These are phyloP conservation scores for Caenorhabditis sp. DNA, from an alignment of 2,888 invertebrate genomes.

Conservation along the genomic window DNA sequence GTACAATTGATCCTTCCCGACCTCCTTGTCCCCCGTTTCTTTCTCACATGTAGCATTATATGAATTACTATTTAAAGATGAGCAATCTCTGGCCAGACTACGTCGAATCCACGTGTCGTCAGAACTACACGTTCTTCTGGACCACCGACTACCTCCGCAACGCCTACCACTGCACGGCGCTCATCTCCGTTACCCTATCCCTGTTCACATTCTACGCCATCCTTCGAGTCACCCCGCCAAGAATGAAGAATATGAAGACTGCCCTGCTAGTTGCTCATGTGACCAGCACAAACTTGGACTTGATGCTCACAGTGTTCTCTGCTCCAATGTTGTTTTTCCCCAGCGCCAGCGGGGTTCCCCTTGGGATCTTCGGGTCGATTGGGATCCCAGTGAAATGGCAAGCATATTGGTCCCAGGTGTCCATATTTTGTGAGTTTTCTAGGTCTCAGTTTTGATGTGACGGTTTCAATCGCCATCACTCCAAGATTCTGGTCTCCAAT, in stretches of 20 bases:
- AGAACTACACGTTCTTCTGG: slow-evolving; percentile 44
- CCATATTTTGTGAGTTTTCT: slow-evolving; percentile 39
- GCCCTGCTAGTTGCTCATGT: slow-evolving; percentile 26
- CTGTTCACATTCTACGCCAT: slow-evolving; percentile 44
- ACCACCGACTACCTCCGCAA: slow-evolving; percentile 36
- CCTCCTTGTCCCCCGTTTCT: too few relatives aligned
- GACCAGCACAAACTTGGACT: slow-evolving; percentile 42
- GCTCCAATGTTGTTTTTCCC: slow-evolving; percentile 45
- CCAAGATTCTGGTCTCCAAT: too few relatives aligned
- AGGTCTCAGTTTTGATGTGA: too few relatives aligned
- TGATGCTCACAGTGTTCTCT: slow-evolving; percentile 32
- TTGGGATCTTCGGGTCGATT: slow-evolving; percentile 29
- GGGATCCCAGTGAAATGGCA: slow-evolving; percentile 38
- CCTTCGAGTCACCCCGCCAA: slow-evolving; percentile 12
- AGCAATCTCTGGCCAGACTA: slow-evolving; percentile 23
- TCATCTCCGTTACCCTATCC: slow-evolving; percentile 41
- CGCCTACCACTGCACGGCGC: slow-evolving; percentile 45
- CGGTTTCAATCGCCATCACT: too few relatives aligned
- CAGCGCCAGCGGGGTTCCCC: slow-evolving; percentile 29
- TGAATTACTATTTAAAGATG: too few relatives aligned
- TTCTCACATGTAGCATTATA: too few relatives aligned
- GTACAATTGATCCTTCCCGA: too few relatives aligned
- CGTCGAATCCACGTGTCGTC: slow-evolving; percentile 25
- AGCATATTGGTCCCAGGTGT: slow-evolving; percentile 47
- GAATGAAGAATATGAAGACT: slow-evolving; percentile 38